Conservation (phyloP, 1,140 invertebrate genomes). For the Dufourea novaeangliae region DNA sequence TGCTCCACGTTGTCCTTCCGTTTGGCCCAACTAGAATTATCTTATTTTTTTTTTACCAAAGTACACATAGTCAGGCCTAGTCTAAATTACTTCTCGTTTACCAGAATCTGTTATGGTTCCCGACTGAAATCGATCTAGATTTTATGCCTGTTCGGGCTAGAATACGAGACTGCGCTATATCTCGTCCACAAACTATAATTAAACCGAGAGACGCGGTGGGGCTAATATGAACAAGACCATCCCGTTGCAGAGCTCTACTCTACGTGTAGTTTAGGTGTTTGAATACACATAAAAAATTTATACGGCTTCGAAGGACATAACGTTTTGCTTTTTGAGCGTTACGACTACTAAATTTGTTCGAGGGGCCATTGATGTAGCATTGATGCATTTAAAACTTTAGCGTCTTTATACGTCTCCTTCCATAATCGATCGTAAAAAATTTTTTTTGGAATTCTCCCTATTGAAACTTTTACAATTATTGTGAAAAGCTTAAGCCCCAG, state of each 20-base stretch:
- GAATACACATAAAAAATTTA: slow-evolving; percentile 29
- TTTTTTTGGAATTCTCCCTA: not conserved
- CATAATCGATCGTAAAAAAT: slow-evolving; percentile 18
- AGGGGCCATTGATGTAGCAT: not conserved
- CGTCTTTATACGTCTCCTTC: not conserved
- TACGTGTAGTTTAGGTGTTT: slow-evolving; percentile 42
- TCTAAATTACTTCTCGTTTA: no score
- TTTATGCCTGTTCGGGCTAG: no score
- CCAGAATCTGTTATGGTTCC: no score
- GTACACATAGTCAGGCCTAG: no score
- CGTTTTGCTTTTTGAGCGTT: slow-evolving; percentile 44
- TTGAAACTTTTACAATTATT: slow-evolving; percentile 5
- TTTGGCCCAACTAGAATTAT: no score
- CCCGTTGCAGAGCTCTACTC: slow-evolving; percentile 11
- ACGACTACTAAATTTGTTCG: slow-evolving; percentile 29
- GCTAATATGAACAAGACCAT: not conserved
- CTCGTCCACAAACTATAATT: no score
- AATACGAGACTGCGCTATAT: no score
- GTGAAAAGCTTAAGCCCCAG: slow-evolving; percentile 31
- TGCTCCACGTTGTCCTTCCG: not conserved
- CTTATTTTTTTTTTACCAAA: no score
- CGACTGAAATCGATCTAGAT: no score
- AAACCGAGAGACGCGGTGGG: not conserved
- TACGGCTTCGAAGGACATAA: slow-evolving; percentile 32
- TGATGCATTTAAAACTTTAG: not conserved